phyloP scores from a whole-genome alignment of 2,797 vertebrate species.

The Sebastes hopkinsi region DNA sequence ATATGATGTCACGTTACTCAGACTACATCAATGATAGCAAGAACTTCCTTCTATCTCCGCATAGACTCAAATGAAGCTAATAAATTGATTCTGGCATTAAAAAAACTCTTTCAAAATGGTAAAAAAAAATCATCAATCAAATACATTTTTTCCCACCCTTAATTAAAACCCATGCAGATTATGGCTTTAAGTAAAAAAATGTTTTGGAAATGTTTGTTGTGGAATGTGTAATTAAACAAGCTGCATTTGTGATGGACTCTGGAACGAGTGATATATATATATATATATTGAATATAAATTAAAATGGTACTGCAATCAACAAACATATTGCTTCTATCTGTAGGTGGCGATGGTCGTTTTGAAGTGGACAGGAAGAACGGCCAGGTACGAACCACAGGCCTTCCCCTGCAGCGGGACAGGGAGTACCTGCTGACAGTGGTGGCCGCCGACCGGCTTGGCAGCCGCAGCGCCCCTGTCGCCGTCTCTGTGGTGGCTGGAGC shows the following conservation, averaged over 20 bases:
- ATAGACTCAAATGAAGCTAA: too few relatives aligned
- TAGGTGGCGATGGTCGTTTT: conserved; percentile 89
- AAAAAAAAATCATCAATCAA: too few relatives aligned
- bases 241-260: not conserved
- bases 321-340: not conserved
- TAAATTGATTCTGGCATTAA: too few relatives aligned
- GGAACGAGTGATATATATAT: not conserved
- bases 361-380: conserved; percentile 88
- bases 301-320: not conserved
- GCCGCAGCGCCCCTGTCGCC: conserved; percentile 80
- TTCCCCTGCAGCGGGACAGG: conserved; percentile 84
- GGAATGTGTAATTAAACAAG: not conserved
- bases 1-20: too few relatives aligned
- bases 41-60: too few relatives aligned
- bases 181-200: not conserved
- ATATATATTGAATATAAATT: not conserved
- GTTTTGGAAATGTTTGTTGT: not conserved
- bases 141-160: too few relatives aligned
- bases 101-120: too few relatives aligned
- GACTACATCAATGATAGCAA: too few relatives aligned
- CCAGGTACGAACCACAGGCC: conserved; percentile 86
- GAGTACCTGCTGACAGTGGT: conserved; percentile 88
- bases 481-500: conserved; percentile 86
- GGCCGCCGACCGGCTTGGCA: conserved; percentile 86
- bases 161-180: not conserved